Evolutionary conservation across 2,113 vertebrate species (phyloP), one percentile per base, ranked within the genome.

Genomic region (Trematocara macrostoma): DNA sequence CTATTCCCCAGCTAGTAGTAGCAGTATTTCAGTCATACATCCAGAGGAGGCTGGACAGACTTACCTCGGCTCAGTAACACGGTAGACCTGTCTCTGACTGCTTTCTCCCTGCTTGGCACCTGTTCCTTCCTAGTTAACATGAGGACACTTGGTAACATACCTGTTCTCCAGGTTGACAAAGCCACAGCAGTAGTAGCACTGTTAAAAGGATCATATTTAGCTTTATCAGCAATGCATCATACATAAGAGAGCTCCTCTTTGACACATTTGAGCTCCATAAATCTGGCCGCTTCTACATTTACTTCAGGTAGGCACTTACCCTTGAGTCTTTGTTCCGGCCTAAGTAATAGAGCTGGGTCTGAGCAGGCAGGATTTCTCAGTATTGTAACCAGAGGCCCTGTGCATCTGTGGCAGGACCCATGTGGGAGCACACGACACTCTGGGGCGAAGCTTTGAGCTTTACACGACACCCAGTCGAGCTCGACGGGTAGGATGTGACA

Each of bases 381-480:
- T 81, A 67, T 91, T 91, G 94, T 94, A 96, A 96, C 94, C 89
- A 93, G 94, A 96, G 92, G 91, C 92, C 83, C 51, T 7, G 52
- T 16, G 85, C 91, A 92, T 93, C 91, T 81, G 91, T 87, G 90
- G 90, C 91, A 9, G 57, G 76, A 89, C 92, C 89, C 79, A 53
- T 69, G 82, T 80, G 78, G 88, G 89, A 94, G 89, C 89, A 93
- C 59, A 87, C 80, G 93, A 94, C 93, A 94, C 90, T 83, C 59
- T 1, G 56, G 85, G 86, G 84, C 31, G 11, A 90, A 84, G 90
- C 92, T 88, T 59, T 93, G 89, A 96, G 94, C 93, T 92, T 95
- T 96, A 96, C 94, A 95, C 88, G 94, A 96, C 95, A 96, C 90
- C 91, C 94, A 95, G 91, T 92, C 82, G 88, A 96, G 94, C 95